A percentile compares a stretch with the other conserved stretches of the same genome.
phyloP scores from a whole-genome alignment of 2,113 vertebrate genomes.

The Prionailurus bengalensis region DNA sequence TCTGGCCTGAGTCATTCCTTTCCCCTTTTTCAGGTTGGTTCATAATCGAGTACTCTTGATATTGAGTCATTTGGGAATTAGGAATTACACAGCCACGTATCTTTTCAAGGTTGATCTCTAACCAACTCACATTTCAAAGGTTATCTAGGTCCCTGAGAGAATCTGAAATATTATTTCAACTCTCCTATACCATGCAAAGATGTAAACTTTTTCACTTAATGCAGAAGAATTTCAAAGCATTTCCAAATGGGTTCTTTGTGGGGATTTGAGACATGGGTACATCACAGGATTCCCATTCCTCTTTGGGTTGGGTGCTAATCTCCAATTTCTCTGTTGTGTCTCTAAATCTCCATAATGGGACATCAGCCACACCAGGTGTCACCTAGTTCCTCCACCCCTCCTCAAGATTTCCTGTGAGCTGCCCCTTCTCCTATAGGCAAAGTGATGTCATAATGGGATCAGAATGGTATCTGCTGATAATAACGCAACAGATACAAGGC shows the following conservation, averaged over 20 bases:
- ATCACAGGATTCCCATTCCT: background rate
- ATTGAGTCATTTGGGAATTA: slow-evolving; percentile 24
- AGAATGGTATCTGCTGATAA: slow-evolving; percentile 17
- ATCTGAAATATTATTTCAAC: background rate
- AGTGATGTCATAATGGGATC: slow-evolving; percentile 28
- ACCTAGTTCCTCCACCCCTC: background rate
- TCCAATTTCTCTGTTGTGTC: background rate
- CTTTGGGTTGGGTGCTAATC: background rate
- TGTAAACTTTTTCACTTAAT: background rate
- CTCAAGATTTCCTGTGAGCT: background rate
- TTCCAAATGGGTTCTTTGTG: background rate
- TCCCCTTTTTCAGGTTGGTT: background rate
- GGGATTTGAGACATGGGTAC: slow-evolving; percentile 8
- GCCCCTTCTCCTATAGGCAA: background rate
- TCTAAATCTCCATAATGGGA: background rate
- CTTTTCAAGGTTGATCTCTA: background rate
- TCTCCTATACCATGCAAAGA: background rate
- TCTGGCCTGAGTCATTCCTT: background rate
- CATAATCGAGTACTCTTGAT: background rate
- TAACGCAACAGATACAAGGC: background rate
- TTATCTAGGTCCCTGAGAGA: background rate
- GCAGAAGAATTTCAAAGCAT: slow-evolving; percentile 8
- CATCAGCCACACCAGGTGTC: background rate
- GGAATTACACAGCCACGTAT: background rate
- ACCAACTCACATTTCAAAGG: background rate